These are phyloP conservation scores for Onychomys torridus DNA, from an alignment of 2,797 vertebrate species.

Conservation along the genomic window DNA sequence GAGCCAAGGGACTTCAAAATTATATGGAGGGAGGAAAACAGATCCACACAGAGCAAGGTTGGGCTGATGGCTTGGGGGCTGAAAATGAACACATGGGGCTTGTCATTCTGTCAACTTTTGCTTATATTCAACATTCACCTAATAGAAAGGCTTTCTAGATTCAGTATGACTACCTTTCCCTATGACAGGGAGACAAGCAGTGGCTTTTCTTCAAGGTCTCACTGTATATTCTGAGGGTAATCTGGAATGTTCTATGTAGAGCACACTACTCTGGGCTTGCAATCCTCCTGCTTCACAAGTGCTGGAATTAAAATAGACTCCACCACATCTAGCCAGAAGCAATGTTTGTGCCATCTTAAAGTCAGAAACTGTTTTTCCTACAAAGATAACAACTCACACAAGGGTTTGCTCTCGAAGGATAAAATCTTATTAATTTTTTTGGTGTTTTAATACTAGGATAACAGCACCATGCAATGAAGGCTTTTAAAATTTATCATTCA, in stretches of 20 bases:
- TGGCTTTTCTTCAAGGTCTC: neutral
- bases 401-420: neutral
- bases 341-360: neutral
- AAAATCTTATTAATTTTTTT: neutral
- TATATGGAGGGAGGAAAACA: neutral
- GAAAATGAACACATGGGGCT: accelerated
- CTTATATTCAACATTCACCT: neutral
- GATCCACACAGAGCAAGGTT: accelerated
- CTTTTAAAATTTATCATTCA: neutral
- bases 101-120: neutral
- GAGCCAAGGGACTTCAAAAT: neutral
- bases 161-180: neutral
- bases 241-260: neutral
- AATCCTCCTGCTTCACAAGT: neutral
- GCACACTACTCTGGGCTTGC: neutral
- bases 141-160: neutral
- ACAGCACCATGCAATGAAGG: neutral
- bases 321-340: neutral
- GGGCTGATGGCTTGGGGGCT: neutral
- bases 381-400: neutral
- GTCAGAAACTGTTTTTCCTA: neutral
- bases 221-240: neutral
- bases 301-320: neutral
- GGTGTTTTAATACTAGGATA: neutral
- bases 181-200: neutral